Conservation (phyloP, 2,888 invertebrate species). For the Platycnemis pennipes region DNA sequence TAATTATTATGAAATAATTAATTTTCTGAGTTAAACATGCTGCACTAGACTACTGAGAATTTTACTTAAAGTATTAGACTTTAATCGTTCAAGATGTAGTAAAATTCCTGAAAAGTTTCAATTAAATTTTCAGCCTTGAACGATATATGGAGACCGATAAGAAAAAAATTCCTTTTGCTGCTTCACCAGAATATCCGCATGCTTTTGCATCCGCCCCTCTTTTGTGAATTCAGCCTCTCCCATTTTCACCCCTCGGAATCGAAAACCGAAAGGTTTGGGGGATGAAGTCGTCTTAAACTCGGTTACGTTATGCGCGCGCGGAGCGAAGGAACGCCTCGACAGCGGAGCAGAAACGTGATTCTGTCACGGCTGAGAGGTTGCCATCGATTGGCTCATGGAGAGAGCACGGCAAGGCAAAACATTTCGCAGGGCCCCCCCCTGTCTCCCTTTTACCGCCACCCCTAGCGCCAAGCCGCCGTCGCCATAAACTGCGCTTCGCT, state of each 20-base stretch:
- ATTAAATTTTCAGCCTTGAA: no score
- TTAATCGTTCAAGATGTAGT: no score
- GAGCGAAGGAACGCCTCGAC: background rate
- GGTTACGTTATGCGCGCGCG: background rate
- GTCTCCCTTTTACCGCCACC: background rate
- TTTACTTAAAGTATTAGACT: no score
- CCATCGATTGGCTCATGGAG: background rate
- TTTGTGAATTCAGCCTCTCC: background rate
- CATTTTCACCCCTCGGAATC: background rate
- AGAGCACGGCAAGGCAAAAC: background rate
- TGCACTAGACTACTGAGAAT: no score
- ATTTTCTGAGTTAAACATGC: no score
- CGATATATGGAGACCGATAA: no score
- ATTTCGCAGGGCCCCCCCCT: background rate
- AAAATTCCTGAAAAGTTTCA: no score
- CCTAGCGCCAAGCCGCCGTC: background rate
- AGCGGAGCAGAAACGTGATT: background rate
- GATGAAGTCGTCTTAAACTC: background rate
- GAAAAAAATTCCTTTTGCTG: background rate
- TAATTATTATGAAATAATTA: no score
- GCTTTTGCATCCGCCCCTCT: background rate
- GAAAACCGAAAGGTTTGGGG: background rate
- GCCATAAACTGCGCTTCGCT: constrained; percentile 31
- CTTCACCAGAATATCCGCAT: background rate
- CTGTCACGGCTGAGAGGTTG: background rate